Base-by-base conservation (phyloP, 92 coral and sea anemone species). In the Porites lobata region DNA sequence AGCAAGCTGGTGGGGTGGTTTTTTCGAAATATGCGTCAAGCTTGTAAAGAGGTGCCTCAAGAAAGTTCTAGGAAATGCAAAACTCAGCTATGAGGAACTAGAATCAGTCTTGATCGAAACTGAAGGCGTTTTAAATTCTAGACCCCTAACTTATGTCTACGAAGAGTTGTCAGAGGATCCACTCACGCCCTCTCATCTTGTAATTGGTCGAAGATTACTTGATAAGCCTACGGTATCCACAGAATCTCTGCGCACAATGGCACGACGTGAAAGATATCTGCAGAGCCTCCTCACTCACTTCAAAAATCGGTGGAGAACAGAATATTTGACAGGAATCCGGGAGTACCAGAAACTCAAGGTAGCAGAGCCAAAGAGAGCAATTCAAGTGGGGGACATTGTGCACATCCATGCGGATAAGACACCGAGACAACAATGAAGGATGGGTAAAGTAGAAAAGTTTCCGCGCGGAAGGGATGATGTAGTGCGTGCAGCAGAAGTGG, bases 1-100 rank as follows among this genome's bases (percentile, higher is more conserved):
- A 69, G 74, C 50, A 2, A 85, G 93, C 76, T 85, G 86, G 87
- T 78, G 93, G 86, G 90, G 93, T 0, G 93, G 86, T 22, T 85
- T 90, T 32, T 90, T 85, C 20, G 83, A 79, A 69, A 65, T 88
- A 80, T 69, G 53, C 5, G 50, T 69, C 1, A 89, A 89, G 68
- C 81, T 79, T 21, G 87, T 79, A 17, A 87, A 79, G 72, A 81
- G 76, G 63, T 68, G 75, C 61, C 86, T 81, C 76, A 77, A 79
- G 69, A 62, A 84, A 70, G 74, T 50, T 19, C 88, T 84, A 1
- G 88, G 80, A 62, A 73, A 74, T 74, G 88, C 81, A 9, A 74
- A 73, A 64, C 73, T 84, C 47, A 84, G 75, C 59, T 52, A 79
- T 79, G 84, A 79, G 47, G 58, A 63, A 51, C 53, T 79, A 53